phyloP scores from a whole-genome alignment of 2,113 vertebrate genomes.

The Pelusios castaneus region DNA sequence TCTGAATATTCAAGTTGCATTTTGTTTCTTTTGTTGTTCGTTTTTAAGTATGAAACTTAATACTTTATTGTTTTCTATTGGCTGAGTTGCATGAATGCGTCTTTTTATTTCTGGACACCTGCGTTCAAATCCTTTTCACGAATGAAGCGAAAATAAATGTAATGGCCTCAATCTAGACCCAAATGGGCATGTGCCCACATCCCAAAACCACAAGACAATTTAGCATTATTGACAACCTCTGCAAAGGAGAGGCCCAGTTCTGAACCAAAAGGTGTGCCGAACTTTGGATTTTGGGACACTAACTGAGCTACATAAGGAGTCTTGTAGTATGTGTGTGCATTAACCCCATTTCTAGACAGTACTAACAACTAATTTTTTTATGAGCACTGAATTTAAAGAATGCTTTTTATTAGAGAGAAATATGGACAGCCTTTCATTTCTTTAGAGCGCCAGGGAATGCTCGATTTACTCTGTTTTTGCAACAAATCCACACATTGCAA shows the following conservation, averaged over 20 bases:
- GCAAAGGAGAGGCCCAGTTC: neutral
- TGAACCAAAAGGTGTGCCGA: neutral
- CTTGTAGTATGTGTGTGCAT: neutral
- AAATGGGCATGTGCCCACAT: neutral
- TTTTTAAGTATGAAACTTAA: slow-evolving; percentile 24
- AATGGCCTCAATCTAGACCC: neutral
- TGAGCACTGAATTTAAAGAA: neutral
- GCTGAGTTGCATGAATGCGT: slow-evolving; percentile 1
- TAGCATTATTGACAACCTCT: neutral
- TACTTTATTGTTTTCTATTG: slow-evolving; percentile 11
- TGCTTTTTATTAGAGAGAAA: neutral
- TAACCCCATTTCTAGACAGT: neutral
- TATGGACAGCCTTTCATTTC: neutral
- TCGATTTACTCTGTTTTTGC: neutral
- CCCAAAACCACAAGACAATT: neutral
- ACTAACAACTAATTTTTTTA: neutral
- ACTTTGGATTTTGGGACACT: neutral
- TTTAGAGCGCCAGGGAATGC: neutral
- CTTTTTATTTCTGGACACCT: slow-evolving; percentile 2
- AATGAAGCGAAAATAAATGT: neutral
- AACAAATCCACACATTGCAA: neutral
- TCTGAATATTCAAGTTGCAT: slow-evolving; percentile 35
- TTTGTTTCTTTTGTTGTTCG: slow-evolving; percentile 26
- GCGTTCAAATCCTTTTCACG: neutral
- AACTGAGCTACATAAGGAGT: neutral